Percentiles rank a stretch among this genome's conserved stretches.
Evolutionary conservation across 2,797 vertebrate species (phyloP).

Genomic region (Alfaro cultratus): DNA sequence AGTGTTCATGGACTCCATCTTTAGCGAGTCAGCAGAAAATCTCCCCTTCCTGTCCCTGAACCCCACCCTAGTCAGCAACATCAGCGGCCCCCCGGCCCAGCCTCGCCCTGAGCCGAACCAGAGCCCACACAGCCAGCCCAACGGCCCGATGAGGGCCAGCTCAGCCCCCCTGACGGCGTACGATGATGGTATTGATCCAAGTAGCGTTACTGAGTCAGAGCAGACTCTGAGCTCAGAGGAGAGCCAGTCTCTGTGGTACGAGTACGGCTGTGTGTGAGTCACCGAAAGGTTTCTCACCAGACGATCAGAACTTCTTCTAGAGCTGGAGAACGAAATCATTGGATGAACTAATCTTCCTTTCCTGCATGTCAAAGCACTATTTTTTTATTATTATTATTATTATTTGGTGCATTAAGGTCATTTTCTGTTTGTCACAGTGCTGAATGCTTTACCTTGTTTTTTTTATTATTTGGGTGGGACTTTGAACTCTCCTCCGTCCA

Average conservation of each 20-base stretch:
- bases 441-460: slow-evolving; percentile 7
- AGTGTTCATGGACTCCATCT: slow-evolving; percentile 82
- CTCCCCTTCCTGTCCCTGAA: slow-evolving; percentile 93
- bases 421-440: slow-evolving; percentile 55
- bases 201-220: slow-evolving; percentile 63
- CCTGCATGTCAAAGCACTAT: slow-evolving; percentile 75
- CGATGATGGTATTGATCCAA: slow-evolving; percentile 52
- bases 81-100: slow-evolving; percentile 85
- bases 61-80: slow-evolving; percentile 94
- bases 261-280: slow-evolving; percentile 96
- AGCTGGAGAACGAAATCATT: slow-evolving; percentile 19
- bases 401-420: slow-evolving; percentile 45
- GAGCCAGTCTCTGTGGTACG: slow-evolving; percentile 94
- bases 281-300: slow-evolving; percentile 31
- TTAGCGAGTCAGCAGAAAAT: slow-evolving; percentile 78
- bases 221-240: slow-evolving; percentile 88
- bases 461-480: slow-evolving; percentile 37
- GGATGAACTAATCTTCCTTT: slow-evolving; percentile 21
- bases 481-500: slow-evolving; percentile 43
- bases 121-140: slow-evolving; percentile 68
- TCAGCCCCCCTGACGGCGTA: slow-evolving; percentile 37
- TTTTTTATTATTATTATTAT: slow-evolving; percentile 2
- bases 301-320: slow-evolving; percentile 15
- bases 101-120: slow-evolving; percentile 51
- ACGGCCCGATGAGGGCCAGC: slow-evolving; percentile 54